Evolutionary conservation across 1,140 invertebrate species (phyloP).

Genomic region (Procambarus virginalis): DNA sequence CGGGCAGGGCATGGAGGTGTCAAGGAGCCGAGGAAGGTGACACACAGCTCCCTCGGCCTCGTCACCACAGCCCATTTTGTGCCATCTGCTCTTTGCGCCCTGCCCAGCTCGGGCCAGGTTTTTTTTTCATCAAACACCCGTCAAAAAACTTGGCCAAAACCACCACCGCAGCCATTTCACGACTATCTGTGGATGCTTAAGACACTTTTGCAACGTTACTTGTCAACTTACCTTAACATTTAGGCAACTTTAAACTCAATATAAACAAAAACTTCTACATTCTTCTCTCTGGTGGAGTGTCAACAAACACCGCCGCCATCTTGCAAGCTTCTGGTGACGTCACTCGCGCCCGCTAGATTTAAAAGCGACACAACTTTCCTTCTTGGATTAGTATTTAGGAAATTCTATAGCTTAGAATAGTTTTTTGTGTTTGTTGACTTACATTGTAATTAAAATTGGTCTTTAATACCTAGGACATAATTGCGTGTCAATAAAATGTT

Average conservation of each 20-base stretch:
- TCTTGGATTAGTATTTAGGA: conserved; percentile 10
- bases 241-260: conserved; percentile 64
- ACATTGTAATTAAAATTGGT: background rate
- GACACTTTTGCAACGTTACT: conserved; percentile 46
- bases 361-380: conserved; percentile 18
- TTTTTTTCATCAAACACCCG: conserved; percentile 61
- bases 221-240: conserved; percentile 64
- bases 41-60: conserved; percentile 2
- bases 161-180: conserved; percentile 7
- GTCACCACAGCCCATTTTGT: conserved; percentile 55
- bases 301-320: conserved; percentile 66
- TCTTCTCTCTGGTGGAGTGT: conserved; percentile 66
- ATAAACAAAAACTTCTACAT: conserved; percentile 69
- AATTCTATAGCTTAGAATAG: background rate
- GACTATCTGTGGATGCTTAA: conserved; percentile 14
- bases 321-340: conserved; percentile 55
- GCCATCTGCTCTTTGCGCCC: conserved; percentile 62
- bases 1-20: background rate
- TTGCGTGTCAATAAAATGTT: background rate
- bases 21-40: background rate
- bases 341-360: conserved; percentile 36
- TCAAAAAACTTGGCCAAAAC: conserved; percentile 41
- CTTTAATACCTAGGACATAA: background rate
- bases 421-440: background rate
- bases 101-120: conserved; percentile 48